Evolutionary conservation across 2,113 vertebrate genomes (phyloP).

Genomic region (Chlamydotis undulata): DNA sequence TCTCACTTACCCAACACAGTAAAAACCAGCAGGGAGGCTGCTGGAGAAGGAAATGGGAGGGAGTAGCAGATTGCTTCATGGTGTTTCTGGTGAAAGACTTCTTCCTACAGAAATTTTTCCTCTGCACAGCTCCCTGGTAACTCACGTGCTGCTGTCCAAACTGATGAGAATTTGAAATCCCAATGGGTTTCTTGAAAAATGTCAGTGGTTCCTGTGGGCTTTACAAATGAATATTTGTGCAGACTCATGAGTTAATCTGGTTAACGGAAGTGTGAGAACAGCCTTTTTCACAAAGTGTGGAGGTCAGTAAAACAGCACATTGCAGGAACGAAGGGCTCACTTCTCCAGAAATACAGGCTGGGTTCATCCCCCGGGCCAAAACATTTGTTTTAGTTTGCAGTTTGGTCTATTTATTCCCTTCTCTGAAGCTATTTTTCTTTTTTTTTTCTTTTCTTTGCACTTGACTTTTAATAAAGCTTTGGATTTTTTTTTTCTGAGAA

Average conservation of each 20-base stretch:
- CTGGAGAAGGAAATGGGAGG: neutral
- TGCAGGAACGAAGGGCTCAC: neutral
- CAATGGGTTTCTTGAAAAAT: neutral
- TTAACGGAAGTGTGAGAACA: neutral
- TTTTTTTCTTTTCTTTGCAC: neutral
- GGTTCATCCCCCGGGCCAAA: neutral
- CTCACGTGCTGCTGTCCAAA: neutral
- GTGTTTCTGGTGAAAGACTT: neutral
- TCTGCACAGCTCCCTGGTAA: neutral
- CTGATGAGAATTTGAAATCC: neutral
- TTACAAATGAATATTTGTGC: neutral
- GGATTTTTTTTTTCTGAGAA: neutral
- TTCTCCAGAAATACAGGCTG: neutral
- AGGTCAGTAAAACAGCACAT: neutral
- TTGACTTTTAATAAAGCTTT: neutral
- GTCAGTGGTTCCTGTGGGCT: neutral
- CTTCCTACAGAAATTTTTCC: neutral
- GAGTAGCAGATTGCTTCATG: neutral
- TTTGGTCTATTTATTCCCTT: neutral
- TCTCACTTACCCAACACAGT: neutral
- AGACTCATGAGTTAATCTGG: neutral
- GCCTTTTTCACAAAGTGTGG: neutral
- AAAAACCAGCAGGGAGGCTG: neutral
- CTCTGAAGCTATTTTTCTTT: neutral
- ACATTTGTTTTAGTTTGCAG: neutral